These are phyloP conservation scores for Boloria euphrosyne DNA, from an alignment of 2,888 invertebrate species.

Conservation along the genomic window DNA sequence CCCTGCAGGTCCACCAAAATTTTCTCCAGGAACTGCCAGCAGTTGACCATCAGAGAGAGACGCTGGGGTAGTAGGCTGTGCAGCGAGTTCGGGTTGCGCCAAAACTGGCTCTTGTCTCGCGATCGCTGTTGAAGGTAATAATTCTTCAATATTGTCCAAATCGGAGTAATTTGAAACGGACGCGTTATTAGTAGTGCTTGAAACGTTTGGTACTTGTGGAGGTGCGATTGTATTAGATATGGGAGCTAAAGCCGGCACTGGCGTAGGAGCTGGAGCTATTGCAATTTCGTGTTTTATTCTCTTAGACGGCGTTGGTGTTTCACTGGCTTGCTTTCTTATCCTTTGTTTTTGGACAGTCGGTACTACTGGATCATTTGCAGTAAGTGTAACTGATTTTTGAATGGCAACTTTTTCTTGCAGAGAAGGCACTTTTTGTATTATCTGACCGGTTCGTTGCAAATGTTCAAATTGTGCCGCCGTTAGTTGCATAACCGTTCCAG, in stretches of 20 bases:
- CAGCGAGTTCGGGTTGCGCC: constrained; percentile 46
- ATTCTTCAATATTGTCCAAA: constrained; percentile 73
- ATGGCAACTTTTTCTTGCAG: constrained; percentile 62
- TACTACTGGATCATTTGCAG: constrained; percentile 52
- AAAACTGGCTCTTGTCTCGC: constrained; percentile 57
- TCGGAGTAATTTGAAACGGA: constrained; percentile 55
- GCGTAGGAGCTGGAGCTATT: constrained; percentile 54
- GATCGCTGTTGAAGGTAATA: constrained; percentile 75
- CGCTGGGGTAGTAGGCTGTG: constrained; percentile 51
- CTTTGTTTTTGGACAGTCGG: constrained; percentile 57
- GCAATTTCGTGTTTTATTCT: constrained; percentile 64
- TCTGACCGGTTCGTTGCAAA: constrained; percentile 74
- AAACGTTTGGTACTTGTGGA: constrained; percentile 49
- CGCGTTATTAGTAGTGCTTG: constrained; percentile 51
- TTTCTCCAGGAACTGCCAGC: constrained; percentile 88
- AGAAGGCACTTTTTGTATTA: constrained; percentile 62
- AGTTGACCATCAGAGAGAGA: constrained; percentile 83
- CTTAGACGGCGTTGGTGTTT: constrained; percentile 59
- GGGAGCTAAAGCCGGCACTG: constrained; percentile 53
- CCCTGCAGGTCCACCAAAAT: constrained; percentile 87
- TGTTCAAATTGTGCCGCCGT: constrained; percentile 79
- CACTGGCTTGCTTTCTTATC: constrained; percentile 55
- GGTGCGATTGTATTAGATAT: constrained; percentile 48
- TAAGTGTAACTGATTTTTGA: constrained; percentile 61
- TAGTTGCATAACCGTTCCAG: constrained; percentile 75